phyloP scores from a whole-genome alignment of 1,140 invertebrate species.

The Bombus pascuorum region DNA sequence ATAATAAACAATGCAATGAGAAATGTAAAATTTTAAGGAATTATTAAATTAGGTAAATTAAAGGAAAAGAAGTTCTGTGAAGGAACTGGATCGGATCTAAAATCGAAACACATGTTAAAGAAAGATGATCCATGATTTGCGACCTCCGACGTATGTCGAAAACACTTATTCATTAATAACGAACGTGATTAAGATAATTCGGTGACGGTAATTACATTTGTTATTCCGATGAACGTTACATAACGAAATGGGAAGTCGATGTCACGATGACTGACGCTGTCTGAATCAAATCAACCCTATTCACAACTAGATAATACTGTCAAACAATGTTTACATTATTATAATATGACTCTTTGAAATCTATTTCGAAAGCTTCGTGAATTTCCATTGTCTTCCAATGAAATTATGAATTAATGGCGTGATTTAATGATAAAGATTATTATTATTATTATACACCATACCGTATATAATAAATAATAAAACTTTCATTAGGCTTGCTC shows the following conservation, averaged over 20 bases:
- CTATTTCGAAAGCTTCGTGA: background rate
- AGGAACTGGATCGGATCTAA: background rate
- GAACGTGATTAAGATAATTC: constrained; percentile 5
- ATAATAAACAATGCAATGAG: background rate
- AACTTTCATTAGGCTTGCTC: too few relatives aligned
- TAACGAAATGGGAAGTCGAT: background rate
- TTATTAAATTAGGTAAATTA: background rate
- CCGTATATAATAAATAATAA: too few relatives aligned
- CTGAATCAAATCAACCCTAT: background rate
- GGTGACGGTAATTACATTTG: background rate
- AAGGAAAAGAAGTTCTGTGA: background rate
- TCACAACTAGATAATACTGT: background rate
- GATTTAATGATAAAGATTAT: background rate
- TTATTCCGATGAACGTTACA: background rate
- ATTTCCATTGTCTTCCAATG: background rate
- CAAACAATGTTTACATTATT: background rate
- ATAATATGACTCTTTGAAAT: too few relatives aligned
- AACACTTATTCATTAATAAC: background rate
- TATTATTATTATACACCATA: background rate
- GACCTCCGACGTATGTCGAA: background rate
- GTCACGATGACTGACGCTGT: background rate
- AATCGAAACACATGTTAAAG: background rate
- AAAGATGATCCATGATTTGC: background rate
- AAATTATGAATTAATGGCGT: background rate
- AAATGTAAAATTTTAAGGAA: too few relatives aligned